Base-by-base conservation (phyloP, 2,888 invertebrate genomes). In the Prosapia bicincta region DNA sequence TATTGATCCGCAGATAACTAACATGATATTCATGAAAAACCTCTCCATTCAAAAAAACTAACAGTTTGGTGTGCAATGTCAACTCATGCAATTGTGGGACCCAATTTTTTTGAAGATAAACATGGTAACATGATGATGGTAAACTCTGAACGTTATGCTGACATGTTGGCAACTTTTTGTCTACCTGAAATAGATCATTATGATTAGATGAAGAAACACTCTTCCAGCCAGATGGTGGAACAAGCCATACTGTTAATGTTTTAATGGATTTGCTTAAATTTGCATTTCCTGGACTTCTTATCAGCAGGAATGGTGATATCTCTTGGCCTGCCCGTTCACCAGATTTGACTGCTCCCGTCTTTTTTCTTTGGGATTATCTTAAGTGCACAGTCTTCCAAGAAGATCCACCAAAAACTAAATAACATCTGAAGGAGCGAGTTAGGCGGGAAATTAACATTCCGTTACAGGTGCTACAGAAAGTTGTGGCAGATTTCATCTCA, bases 141-240 rank as follows among this genome's bases (percentile, higher is more conserved):
- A 28, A 73, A 73, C 32, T 67, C 73, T 32, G 68, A 28, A 67
- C 32, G 24, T 30, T 73, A 73, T 67, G 73, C 67, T 30, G 67
- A 73, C 26, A 69, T 69, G 69, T 43, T 68, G 68, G 69, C 26
- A 69, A 68, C 7, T 30, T 73, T 73, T 67, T 30, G 20, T 68
- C n/a, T 67, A 13, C 68, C 38, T 26, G 32, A n/a, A 24, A 26
- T 69, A 13, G 26, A 72, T 72, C 2, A 72, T 3, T 13, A 72
- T 28, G 23, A 66, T 13, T 13, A 15, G 24, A 24, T 66, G 67
- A 24, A 32, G 26, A 72, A 66, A 68, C 15, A 30, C 30, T 69
- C 24, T 78, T 79, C 43, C 73, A 78, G 43, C 76, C 76, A 78
- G 75, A 76, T 73, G 73, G 70, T 26, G n/a, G n/a, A n/a, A n/a